Conservation (phyloP, 2,113 vertebrate species). For the Eonycteris spelaea region DNA sequence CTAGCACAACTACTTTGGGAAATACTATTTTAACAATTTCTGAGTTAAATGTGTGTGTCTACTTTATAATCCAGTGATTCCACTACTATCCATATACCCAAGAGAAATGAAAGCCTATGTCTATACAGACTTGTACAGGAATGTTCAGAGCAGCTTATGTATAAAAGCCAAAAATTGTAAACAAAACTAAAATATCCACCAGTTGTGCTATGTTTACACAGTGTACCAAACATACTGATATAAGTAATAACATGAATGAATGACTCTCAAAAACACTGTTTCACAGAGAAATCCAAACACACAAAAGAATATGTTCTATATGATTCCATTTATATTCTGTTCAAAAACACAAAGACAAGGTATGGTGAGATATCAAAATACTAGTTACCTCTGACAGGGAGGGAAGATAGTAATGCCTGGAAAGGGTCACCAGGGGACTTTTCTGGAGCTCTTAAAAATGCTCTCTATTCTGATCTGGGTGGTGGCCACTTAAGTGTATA, state of each 20-base stretch:
- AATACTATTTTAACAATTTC: background rate
- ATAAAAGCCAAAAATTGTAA: background rate
- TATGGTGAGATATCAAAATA: background rate
- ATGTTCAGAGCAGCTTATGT: background rate
- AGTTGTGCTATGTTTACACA: background rate
- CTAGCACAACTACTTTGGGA: background rate
- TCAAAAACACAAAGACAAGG: background rate
- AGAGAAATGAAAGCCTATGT: background rate
- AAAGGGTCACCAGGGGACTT: background rate
- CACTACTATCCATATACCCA: background rate
- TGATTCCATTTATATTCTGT: background rate
- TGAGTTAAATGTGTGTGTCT: background rate
- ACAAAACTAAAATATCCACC: background rate
- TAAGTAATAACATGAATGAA: background rate
- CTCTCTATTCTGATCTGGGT: background rate
- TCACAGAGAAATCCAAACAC: background rate
- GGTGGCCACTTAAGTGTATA: background rate
- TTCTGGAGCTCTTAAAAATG: background rate
- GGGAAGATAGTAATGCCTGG: background rate
- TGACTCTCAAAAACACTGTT: background rate
- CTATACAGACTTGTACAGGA: background rate
- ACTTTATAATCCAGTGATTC: background rate
- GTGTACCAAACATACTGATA: background rate
- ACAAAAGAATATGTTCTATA: background rate
- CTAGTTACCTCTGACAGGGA: background rate